Evolutionary conservation across 2,113 vertebrate genomes (phyloP), one percentile per base, ranked within the genome.

Genomic region (Himantopus leucocephalus): DNA sequence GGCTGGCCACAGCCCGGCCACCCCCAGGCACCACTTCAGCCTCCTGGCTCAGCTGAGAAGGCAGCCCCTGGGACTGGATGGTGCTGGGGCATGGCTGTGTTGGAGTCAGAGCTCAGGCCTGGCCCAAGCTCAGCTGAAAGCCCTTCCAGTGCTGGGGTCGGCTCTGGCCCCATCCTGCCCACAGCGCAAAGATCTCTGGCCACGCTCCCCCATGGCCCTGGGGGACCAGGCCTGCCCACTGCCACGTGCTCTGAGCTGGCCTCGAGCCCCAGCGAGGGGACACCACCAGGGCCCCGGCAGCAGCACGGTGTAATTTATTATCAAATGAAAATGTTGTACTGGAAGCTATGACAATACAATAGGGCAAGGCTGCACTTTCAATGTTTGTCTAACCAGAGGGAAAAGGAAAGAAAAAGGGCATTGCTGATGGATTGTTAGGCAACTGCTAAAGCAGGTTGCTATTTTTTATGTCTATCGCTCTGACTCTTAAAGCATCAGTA

Each of bases 141-240:
- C 27, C 10, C 14, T 76, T 41, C 26, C 41, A 24, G 2, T 4
- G 22, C 35, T 26, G 27, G 37, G 45, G 34, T 30, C 2, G 0
- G 23, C 10, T 59, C 50, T 50, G 56, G 41, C 32, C 4, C 1
- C 53, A 15, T 8, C 32, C 27, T 50, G 22, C 50, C 19, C 2
- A 0, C 30, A 43, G 32, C 14, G 0, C 20, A 23, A 10, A 32
- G 56, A 56, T 56, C 39, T 12, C 53, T 30, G 34, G 13, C 29
- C 14, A 3, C 1, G 5, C 14, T 62, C 14, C 12, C 18, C 70
- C 9, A 2, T 4, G 5, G 24, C 7, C 23, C 27, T 12, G 21
- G 41, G 35, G 41, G 14, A 34, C 79, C 1, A 2, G 37, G 27
- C 22, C 27, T 52, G 50, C 27, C 32, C 1, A 0, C 29, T 16